phyloP scores from a whole-genome alignment of 1,140 invertebrate species.

The Heterodera carotae region DNA sequence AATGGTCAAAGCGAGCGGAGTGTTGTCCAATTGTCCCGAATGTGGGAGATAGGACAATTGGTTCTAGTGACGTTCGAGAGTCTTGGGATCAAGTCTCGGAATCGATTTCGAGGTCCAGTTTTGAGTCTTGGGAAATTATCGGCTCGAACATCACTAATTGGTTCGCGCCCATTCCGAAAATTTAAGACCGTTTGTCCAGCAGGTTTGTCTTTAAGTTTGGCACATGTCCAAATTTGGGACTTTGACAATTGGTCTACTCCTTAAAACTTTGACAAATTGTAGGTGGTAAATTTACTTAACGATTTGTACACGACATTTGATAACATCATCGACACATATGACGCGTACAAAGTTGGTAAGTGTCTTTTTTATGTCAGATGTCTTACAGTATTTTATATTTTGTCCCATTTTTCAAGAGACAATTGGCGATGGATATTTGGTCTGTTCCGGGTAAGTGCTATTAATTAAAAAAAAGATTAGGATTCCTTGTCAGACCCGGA shows the following conservation, averaged over 20 bases:
- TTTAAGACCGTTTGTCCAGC: no score
- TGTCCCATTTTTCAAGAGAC: constrained; percentile 74
- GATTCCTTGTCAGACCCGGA: no score
- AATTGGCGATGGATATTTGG: constrained; percentile 92
- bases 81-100: no score
- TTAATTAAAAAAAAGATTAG: no score
- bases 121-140: no score
- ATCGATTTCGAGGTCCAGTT: no score
- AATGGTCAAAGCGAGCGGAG: no score
- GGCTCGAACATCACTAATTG: no score
- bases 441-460: constrained; percentile 70
- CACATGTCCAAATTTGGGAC: neutral
- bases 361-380: constrained; percentile 28
- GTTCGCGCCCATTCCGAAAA: no score
- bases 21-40: neutral
- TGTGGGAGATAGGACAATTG: neutral
- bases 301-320: constrained; percentile 93
- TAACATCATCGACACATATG: constrained; percentile 86
- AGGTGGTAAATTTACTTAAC: constrained; percentile 84
- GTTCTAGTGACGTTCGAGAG: neutral
- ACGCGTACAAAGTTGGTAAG: constrained; percentile 82
- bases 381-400: neutral
- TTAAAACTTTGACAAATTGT: no score
- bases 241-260: neutral
- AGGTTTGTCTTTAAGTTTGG: neutral